phyloP scores from a whole-genome alignment of 2,888 invertebrate genomes.

The Epirrhoe tristata region DNA sequence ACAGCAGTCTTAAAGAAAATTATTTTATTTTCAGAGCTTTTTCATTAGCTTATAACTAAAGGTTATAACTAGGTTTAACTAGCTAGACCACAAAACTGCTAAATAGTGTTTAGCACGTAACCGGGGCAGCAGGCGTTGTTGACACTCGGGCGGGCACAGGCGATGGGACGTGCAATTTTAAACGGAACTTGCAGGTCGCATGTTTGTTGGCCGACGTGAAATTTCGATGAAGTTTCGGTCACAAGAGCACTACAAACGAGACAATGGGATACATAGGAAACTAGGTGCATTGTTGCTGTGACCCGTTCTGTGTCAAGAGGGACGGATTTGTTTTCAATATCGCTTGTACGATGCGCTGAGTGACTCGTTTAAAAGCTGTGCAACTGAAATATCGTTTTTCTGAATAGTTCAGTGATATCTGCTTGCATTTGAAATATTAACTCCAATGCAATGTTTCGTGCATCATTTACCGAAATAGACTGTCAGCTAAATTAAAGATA shows the following conservation, averaged over 20 bases:
- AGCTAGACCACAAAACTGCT: conserved; percentile 65
- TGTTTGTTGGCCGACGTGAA: conserved; percentile 62
- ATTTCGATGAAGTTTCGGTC: conserved; percentile 69
- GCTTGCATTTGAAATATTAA: neutral
- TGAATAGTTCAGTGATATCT: conserved; percentile 1
- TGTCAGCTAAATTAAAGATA: neutral
- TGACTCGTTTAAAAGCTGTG: conserved; percentile 15
- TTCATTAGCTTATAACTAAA: conserved; percentile 21
- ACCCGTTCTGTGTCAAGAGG: conserved; percentile 35
- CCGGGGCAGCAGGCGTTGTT: conserved; percentile 72
- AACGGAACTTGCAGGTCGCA: conserved; percentile 63
- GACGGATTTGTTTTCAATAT: conserved; percentile 40
- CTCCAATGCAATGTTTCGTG: too few species aligned
- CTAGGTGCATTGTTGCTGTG: conserved; percentile 39
- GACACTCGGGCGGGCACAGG: conserved; percentile 62
- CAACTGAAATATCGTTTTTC: conserved; percentile 19
- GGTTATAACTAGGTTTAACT: too few species aligned
- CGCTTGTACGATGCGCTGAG: conserved; percentile 21
- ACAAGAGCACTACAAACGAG: conserved; percentile 48
- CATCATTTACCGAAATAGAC: neutral
- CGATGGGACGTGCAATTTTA: conserved; percentile 77
- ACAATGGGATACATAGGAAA: conserved; percentile 43
- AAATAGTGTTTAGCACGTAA: conserved; percentile 78
- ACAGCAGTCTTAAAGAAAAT: conserved; percentile 24
- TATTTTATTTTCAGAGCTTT: conserved; percentile 18